Evolutionary conservation across 1,140 invertebrate species (phyloP).

Genomic region (Monomorium pharaonis): DNA sequence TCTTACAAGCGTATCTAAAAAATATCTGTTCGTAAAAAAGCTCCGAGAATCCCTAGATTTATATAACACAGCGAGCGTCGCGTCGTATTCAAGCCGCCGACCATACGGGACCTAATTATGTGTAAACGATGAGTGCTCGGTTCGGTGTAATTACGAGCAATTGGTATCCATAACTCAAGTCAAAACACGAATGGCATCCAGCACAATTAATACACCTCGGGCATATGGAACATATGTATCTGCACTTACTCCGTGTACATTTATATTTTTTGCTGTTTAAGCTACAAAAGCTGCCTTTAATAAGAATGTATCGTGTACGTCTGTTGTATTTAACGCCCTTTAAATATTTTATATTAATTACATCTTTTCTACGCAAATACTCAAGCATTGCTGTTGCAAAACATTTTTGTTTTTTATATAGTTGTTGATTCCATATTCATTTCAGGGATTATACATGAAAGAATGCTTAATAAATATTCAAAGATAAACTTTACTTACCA

Average conservation of each 20-base stretch:
- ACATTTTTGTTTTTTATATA: neutral
- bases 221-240: neutral
- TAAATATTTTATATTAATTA: neutral
- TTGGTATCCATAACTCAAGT: slow-evolving; percentile 37
- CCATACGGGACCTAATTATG: neutral
- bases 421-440: neutral
- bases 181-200: slow-evolving; percentile 22
- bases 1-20: neutral
- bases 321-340: neutral
- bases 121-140: neutral
- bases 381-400: neutral
- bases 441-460: neutral
- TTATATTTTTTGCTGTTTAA: slow-evolving; percentile 10
- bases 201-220: slow-evolving; percentile 29
- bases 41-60: slow-evolving; percentile 21
- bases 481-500: neutral
- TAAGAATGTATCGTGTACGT: neutral
- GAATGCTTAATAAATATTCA: neutral
- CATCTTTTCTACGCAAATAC: neutral
- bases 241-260: neutral
- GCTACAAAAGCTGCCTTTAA: neutral
- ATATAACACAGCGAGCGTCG: neutral
- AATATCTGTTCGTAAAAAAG: neutral
- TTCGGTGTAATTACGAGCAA: slow-evolving; percentile 38
- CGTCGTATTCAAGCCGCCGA: neutral